Percentiles rank a stretch among this genome's conserved stretches.
These are phyloP conservation scores for Malurus splendens DNA, from an alignment of 2,797 vertebrate genomes.

Conservation along the genomic window DNA sequence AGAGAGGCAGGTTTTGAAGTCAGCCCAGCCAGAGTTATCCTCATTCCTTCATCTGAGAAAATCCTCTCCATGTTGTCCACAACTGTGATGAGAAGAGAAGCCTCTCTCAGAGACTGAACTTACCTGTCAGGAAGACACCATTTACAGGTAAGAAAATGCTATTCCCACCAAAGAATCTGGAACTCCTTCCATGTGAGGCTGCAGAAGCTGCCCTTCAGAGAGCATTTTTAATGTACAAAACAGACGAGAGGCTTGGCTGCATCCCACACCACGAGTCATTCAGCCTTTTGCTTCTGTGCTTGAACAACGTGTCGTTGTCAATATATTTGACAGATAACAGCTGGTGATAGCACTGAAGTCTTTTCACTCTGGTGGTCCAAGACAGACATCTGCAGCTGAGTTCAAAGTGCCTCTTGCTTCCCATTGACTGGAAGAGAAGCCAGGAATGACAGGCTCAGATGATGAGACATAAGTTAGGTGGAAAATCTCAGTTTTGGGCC, in stretches of 20 bases:
- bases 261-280: background rate
- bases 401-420: background rate
- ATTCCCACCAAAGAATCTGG: background rate
- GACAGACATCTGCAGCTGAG: background rate
- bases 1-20: background rate
- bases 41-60: background rate
- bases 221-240: background rate
- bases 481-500: background rate
- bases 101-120: background rate
- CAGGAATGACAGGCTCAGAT: background rate
- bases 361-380: background rate
- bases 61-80: background rate
- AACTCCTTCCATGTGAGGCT: background rate
- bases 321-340: background rate
- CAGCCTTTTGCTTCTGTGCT: background rate
- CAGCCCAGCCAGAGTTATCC: background rate
- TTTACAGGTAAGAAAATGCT: conserved; percentile 35
- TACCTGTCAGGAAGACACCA: background rate
- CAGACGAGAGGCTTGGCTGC: background rate
- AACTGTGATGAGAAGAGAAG: conserved; percentile 15
- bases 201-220: background rate
- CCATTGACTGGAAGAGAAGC: background rate
- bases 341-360: background rate
- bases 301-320: background rate
- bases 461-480: background rate